These are phyloP conservation scores for Leptinotarsa peninsularis DNA, from an alignment of 2,888 invertebrate genomes.

Conservation along the genomic window DNA sequence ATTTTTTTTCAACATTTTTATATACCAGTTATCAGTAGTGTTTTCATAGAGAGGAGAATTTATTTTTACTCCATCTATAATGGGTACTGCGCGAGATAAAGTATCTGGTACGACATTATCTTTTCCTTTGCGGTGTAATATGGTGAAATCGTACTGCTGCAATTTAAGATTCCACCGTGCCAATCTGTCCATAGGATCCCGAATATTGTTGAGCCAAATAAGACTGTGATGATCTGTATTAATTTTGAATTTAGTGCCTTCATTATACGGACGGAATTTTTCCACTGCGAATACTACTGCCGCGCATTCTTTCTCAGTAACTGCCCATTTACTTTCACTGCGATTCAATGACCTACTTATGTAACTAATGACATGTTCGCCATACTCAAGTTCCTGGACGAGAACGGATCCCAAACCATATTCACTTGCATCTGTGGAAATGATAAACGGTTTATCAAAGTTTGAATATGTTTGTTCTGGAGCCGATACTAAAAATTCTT, in stretches of 20 bases:
- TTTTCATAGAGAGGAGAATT: background rate
- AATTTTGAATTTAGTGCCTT: constrained; percentile 33
- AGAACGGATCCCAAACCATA: constrained; percentile 31
- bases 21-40: background rate
- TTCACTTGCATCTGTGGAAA: constrained; percentile 21
- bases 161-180: constrained; percentile 39
- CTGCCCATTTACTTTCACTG: constrained; percentile 23
- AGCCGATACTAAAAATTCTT: background rate
- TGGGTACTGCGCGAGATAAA: constrained; percentile 23
- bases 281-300: constrained; percentile 6
- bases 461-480: background rate
- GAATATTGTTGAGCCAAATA: constrained; percentile 33
- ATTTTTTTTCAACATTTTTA: background rate
- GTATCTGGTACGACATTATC: constrained; percentile 36
- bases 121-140: constrained; percentile 37
- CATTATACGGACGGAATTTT: constrained; percentile 36
- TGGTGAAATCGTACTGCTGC: constrained; percentile 35
- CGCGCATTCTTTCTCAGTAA: constrained; percentile 14
- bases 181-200: constrained; percentile 33
- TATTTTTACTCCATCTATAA: background rate
- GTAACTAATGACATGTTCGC: constrained; percentile 26
- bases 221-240: constrained; percentile 42
- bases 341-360: constrained; percentile 9
- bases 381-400: constrained; percentile 22
- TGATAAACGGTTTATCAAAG: constrained; percentile 1